Percentiles rank a stretch among this genome's conserved stretches.
phyloP scores from a whole-genome alignment of 2,797 vertebrate species.

The Rhinogobio ventralis region DNA sequence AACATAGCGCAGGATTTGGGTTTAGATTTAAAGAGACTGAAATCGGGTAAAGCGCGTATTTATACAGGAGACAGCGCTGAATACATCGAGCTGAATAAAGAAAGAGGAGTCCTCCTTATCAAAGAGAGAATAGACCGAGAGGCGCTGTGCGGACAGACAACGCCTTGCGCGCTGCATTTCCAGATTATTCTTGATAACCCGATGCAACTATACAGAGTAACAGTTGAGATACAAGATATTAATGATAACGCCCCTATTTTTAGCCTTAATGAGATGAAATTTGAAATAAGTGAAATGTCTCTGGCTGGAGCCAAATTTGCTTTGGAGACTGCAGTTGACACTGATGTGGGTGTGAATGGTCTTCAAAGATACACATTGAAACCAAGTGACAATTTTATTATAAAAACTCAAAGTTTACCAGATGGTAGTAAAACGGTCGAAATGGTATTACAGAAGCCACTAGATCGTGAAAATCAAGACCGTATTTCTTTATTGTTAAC shows the following conservation, averaged over 20 bases:
- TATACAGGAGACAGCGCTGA: constrained; percentile 64
- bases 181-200: constrained; percentile 75
- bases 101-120: constrained; percentile 66
- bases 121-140: constrained; percentile 72
- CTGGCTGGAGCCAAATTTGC: constrained; percentile 67
- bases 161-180: constrained; percentile 71
- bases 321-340: constrained; percentile 74
- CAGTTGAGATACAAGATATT: constrained; percentile 71
- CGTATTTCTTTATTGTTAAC: constrained; percentile 67
- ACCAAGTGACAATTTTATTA: constrained; percentile 65
- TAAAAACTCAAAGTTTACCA: constrained; percentile 47
- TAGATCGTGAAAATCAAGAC: constrained; percentile 74
- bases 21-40: constrained; percentile 69
- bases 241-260: constrained; percentile 70
- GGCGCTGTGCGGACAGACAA: constrained; percentile 62
- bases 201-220: constrained; percentile 72
- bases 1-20: constrained; percentile 84
- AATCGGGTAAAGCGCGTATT: constrained; percentile 67
- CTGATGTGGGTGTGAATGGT: constrained; percentile 69
- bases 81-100: constrained; percentile 68
- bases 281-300: constrained; percentile 72
- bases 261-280: constrained; percentile 56
- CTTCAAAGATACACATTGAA: constrained; percentile 72
- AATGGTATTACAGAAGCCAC: constrained; percentile 70
- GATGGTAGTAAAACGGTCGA: constrained; percentile 70